These are phyloP conservation scores for Craniophora ligustri DNA, from an alignment of 2,888 invertebrate genomes.

Conservation along the genomic window DNA sequence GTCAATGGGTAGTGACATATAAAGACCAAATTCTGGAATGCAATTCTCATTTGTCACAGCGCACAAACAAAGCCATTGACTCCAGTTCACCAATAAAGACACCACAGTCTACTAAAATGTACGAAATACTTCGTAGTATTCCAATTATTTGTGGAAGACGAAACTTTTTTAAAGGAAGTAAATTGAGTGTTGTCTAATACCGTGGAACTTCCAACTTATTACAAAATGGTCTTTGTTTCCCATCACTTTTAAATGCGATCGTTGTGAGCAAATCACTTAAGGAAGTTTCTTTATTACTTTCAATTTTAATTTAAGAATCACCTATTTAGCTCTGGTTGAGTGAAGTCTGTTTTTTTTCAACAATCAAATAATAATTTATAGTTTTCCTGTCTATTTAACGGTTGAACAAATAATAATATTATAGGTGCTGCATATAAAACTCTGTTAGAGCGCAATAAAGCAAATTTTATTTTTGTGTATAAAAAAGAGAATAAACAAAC, in stretches of 20 bases:
- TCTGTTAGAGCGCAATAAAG: too few species aligned
- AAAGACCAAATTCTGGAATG: too few species aligned
- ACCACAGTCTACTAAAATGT: not conserved
- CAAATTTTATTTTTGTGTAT: too few species aligned
- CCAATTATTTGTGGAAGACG: constrained; percentile 36
- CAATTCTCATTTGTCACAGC: too few species aligned
- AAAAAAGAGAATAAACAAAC: too few species aligned
- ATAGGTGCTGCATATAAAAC: too few species aligned
- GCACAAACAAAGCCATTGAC: not conserved
- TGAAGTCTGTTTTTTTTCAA: not conserved
- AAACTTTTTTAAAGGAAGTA: constrained; percentile 46
- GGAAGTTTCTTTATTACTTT: constrained; percentile 40
- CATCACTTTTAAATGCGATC: constrained; percentile 33
- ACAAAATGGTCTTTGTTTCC: constrained; percentile 43
- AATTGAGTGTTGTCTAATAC: constrained; percentile 35
- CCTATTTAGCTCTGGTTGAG: not conserved
- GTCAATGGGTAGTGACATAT: too few species aligned
- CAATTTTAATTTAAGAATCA: constrained; percentile 29
- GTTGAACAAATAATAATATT: too few species aligned
- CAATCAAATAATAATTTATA: too few species aligned
- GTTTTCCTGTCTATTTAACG: too few species aligned
- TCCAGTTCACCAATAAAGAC: not conserved
- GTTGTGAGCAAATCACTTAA: constrained; percentile 6
- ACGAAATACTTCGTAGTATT: constrained; percentile 18
- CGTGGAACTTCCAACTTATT: constrained; percentile 28